phyloP scores from a whole-genome alignment of 2,113 vertebrate genomes.

The Phyllostomus hastatus region DNA sequence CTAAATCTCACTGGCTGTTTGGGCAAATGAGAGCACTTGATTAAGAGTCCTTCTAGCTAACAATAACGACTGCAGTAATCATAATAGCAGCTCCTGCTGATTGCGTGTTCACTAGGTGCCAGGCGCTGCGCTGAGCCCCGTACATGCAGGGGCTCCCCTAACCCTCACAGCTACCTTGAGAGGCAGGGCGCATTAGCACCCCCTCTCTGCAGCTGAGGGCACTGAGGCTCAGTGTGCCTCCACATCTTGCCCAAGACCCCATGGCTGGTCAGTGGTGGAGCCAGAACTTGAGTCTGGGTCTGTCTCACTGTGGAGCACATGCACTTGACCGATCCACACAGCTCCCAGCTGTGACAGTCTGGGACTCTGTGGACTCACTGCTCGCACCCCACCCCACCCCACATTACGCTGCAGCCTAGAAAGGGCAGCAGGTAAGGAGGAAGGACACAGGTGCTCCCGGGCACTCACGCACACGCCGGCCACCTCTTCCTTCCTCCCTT shows the following conservation, averaged over 20 bases:
- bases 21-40: not conserved
- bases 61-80: not conserved
- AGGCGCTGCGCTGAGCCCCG: fast-evolving
- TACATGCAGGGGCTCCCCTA: not conserved
- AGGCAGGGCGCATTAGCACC: not conserved
- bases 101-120: not conserved
- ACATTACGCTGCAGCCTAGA: not conserved
- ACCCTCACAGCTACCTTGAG: not conserved
- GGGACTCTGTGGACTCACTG: too few species aligned
- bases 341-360: fast-evolving
- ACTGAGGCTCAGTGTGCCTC: not conserved
- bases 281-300: not conserved
- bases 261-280: not conserved
- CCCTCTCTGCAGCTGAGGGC: not conserved
- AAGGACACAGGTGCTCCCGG: not conserved
- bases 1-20: not conserved
- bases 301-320: fast-evolving
- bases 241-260: not conserved
- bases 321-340: fast-evolving
- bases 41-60: not conserved
- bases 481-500: not conserved
- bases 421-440: not conserved
- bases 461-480: not conserved
- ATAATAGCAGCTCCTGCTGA: not conserved
- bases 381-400: not conserved